Conservation (phyloP, 2,888 invertebrate genomes). For the Margaritifera margaritifera region DNA sequence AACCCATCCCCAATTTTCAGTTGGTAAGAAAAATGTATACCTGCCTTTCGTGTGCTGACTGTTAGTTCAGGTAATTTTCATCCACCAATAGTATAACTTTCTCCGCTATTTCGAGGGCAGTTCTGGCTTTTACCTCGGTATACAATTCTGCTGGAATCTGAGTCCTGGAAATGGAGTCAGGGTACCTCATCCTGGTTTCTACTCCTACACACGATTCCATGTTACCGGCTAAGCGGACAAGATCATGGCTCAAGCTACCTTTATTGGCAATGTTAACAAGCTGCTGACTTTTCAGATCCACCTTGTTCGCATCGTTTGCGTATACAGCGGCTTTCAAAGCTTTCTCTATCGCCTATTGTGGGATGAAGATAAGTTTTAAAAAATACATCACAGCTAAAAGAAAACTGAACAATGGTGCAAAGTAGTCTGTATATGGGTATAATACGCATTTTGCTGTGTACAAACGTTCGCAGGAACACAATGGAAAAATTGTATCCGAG, state of each 20-base stretch:
- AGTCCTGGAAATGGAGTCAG: constrained; percentile 11
- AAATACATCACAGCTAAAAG: too few relatives aligned
- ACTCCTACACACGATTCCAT: constrained; percentile 9
- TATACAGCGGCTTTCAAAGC: constrained; percentile 15
- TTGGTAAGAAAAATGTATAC: too few relatives aligned
- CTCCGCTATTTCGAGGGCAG: constrained; percentile 11
- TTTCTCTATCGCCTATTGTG: constrained; percentile 12
- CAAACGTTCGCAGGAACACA: too few relatives aligned
- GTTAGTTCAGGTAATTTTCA: too few relatives aligned
- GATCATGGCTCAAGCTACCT: neutral
- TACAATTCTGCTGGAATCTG: constrained; percentile 21
- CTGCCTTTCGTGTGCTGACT: too few relatives aligned
- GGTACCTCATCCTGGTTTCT: constrained; percentile 22
- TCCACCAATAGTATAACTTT: constrained; percentile 12
- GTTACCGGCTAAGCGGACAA: neutral
- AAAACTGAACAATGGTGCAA: too few relatives aligned
- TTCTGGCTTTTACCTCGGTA: constrained; percentile 14
- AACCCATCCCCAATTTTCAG: too few relatives aligned
- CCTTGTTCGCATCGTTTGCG: constrained; percentile 4
- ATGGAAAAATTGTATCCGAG: too few relatives aligned
- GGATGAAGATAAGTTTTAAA: too few relatives aligned
- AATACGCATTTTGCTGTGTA: too few relatives aligned
- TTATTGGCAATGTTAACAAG: neutral
- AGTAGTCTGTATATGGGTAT: too few relatives aligned
- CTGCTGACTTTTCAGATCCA: neutral